Base-by-base conservation (phyloP, 2,888 invertebrate genomes). In the Aphodius sticticus region DNA sequence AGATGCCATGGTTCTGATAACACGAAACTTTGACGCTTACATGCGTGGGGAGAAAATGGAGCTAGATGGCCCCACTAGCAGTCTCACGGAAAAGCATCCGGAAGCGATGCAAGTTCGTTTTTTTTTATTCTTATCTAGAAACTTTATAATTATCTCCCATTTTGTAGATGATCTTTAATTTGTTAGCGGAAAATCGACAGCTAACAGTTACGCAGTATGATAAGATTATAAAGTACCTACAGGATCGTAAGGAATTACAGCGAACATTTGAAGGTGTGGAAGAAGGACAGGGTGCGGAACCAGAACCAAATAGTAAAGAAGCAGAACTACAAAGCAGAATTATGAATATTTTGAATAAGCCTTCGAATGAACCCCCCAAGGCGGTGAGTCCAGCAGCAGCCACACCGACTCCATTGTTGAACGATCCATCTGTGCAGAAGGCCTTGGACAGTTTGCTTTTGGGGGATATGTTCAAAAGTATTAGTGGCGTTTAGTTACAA, bases 1-100 rank as follows among this genome's bases (percentile, higher is more conserved):
- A 79, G 97, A 98, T 89, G 97, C 98, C 0, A 90, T 98, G 80
- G 92, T 92, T 83, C 90, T 98, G 82, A 91, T 98, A 38, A 92
- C 93, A 7, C 92, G 94, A 0, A 95, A 96, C 85, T 94, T 93
- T 86, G 91, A 92, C 36, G 90, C 88, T 84, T 93, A 93, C 86
- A 91, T 92, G 88, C 89, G 91, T 79, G 91, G 91, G 16, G 90
- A 91, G 80, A 88, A 88, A 77, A 81, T 83, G 38, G 83, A 84
- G 53, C 80, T 85, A 6, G 84, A 85, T 16, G 86, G 85, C 7
- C 85, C 83, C 71, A 84, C 87, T 69, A 86, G 87, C 83, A 85
- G 85, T 71, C 80, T 90, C 75, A 85, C 88, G n/a, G 91, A 89
- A 80, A 87, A 90, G 81, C 93, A 92, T 87, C 93, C 95, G 0